Evolutionary conservation across 2,888 invertebrate species (phyloP), one percentile per base, ranked within the genome.

Genomic region (Pristionchus entomophagus): DNA sequence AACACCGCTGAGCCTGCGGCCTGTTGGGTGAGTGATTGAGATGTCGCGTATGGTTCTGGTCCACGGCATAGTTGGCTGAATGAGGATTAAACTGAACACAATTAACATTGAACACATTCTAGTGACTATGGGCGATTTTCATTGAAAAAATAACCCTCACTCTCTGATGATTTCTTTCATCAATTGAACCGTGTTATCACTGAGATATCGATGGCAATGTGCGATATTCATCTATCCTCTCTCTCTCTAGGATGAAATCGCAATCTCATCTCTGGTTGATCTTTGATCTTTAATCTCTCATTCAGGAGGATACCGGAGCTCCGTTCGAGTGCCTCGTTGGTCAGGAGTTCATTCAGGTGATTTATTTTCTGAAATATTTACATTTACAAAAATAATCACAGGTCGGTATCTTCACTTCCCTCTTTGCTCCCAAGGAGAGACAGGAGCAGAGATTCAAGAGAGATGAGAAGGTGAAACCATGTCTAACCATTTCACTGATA

Each of bases 321-420:
- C 83, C 83, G 17, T 53, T 84, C n/a, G 83, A 84, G 49, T 84
- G 83, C n/a, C 62, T 84, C 3, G 65, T 84, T n/a, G 83, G 65
- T 22, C 49, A 84, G 45, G 26, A 65, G 17, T 84, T 49, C 65
- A 65, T 84, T 26, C 83, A 84, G 83, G 83, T 84, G 3, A 17
- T 10, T 10, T 6, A 56, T n/a, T 49, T 78, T 78, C 1, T 0
- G 2, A 32, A 51, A 51, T 51, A 41, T 22, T 12, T 26, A 2
- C 19, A 51, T 29, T 19, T 1, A 45, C 26, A 5, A 41, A 41
- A 45, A 80, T 14, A 10, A 32, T 32, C 26, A 2, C 65, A 65
- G 83, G 49, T 84, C n/a, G 83, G 83, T 22, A 19, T 84, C 22
- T 65, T 84, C 83, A 38, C 45, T 6, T 84, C 62, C 22, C 83